Evolutionary conservation across 92 coral and sea anemone species (phyloP).

Genomic region (Porites lobata): DNA sequence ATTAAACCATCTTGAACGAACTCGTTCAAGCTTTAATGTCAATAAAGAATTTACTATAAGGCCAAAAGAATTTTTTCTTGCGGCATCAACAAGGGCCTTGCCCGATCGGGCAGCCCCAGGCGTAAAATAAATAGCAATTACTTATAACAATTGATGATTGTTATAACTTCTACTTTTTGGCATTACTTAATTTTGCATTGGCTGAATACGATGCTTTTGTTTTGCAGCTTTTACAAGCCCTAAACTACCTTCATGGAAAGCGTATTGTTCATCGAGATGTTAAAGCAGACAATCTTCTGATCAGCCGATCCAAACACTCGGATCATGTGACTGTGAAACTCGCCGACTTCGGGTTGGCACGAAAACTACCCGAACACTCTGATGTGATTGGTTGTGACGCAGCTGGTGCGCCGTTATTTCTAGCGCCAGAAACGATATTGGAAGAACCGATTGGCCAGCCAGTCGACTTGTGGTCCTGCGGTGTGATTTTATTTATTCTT

Average conservation of each 20-base stretch:
- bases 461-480: slow-evolving; percentile 98
- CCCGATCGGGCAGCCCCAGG: too few relatives aligned
- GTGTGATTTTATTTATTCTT: slow-evolving; percentile 81
- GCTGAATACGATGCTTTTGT: not conserved
- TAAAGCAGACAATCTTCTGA: slow-evolving; percentile 94
- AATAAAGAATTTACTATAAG: too few relatives aligned
- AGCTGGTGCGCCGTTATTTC: slow-evolving; percentile 95
- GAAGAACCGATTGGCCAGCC: slow-evolving; percentile 89
- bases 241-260: slow-evolving; percentile 82
- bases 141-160: not conserved
- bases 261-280: slow-evolving; percentile 92
- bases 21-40: too few relatives aligned
- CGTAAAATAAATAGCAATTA: not conserved
- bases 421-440: slow-evolving; percentile 96
- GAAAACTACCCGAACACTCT: slow-evolving; percentile 69
- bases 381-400: slow-evolving; percentile 81
- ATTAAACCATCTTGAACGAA: too few relatives aligned
- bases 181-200: too few relatives aligned
- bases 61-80: too few relatives aligned
- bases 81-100: too few relatives aligned
- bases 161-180: not conserved
- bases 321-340: slow-evolving; percentile 80
- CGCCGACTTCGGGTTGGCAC: slow-evolving; percentile 92
- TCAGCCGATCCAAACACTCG: slow-evolving; percentile 42
- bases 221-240: slow-evolving; percentile 80